These are phyloP conservation scores for Leptestheria dahalacensis DNA, from an alignment of 1,140 invertebrate genomes.

Conservation along the genomic window DNA sequence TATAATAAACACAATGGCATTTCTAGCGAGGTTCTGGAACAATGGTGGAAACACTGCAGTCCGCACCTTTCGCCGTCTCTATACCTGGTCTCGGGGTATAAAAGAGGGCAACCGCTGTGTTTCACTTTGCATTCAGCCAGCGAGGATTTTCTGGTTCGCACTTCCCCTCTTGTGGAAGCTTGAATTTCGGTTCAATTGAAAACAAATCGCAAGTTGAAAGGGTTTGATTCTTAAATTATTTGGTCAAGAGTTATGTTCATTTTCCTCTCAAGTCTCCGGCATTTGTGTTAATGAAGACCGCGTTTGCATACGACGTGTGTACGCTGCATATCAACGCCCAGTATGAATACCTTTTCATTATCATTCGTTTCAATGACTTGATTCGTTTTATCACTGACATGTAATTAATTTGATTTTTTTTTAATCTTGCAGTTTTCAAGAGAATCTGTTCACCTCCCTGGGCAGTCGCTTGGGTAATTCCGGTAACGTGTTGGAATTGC, in stretches of 20 bases:
- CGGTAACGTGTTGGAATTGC: slow-evolving; percentile 58
- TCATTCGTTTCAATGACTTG: not conserved
- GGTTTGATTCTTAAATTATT: not conserved
- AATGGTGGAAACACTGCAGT: no score
- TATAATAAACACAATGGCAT: no score
- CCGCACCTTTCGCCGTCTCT: not conserved
- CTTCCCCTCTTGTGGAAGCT: no score
- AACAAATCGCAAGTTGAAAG: no score
- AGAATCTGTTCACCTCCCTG: slow-evolving; percentile 52
- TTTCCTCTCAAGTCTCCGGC: not conserved
- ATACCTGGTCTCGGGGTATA: not conserved
- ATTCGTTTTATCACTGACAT: not conserved
- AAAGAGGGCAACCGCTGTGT: not conserved
- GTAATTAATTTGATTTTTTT: slow-evolving; percentile 17
- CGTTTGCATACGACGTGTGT: not conserved
- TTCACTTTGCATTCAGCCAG: not conserved
- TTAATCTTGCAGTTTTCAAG: slow-evolving; percentile 42
- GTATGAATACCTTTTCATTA: slow-evolving; percentile 2
- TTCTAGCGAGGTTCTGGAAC: no score
- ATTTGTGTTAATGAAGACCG: slow-evolving; percentile 11
- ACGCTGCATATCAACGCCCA: not conserved
- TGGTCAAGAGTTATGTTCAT: not conserved
- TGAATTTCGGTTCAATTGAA: no score
- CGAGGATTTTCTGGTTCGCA: no score
- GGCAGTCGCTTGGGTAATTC: slow-evolving; percentile 57